A percentile compares a stretch with the other conserved stretches of the same genome.
Evolutionary conservation across 2,113 vertebrate species (phyloP).

Genomic region (Pterocles orientalis): DNA sequence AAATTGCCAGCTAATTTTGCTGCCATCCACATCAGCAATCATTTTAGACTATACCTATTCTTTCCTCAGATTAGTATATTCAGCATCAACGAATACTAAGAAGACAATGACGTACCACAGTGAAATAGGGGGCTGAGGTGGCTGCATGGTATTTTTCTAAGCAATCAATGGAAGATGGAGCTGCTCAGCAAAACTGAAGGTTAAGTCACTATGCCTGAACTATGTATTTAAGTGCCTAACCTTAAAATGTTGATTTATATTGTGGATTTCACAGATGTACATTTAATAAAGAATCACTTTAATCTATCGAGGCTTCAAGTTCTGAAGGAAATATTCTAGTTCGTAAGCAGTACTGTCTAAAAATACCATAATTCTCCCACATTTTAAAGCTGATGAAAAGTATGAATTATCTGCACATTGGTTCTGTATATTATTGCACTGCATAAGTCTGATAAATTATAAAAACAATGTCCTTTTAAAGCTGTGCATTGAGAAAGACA

Average conservation of each 20-base stretch:
- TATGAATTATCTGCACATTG: neutral
- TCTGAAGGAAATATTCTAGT: neutral
- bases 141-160: neutral
- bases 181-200: neutral
- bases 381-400: neutral
- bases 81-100: neutral
- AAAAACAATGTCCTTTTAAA: neutral
- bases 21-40: neutral
- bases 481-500: neutral
- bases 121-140: neutral
- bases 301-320: neutral
- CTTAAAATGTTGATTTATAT: neutral
- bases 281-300: neutral
- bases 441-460: neutral
- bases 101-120: neutral
- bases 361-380: neutral
- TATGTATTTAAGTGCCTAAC: neutral
- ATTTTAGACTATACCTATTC: neutral
- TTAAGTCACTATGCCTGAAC: neutral
- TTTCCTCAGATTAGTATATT: neutral
- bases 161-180: neutral
- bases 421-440: neutral
- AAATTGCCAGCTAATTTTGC: conserved; percentile 36
- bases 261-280: neutral
- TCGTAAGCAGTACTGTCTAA: neutral